A percentile compares a stretch with the other conserved stretches of the same genome.
Conservation (phyloP, 1,140 invertebrate genomes). For the Mactra quadrangularis region DNA sequence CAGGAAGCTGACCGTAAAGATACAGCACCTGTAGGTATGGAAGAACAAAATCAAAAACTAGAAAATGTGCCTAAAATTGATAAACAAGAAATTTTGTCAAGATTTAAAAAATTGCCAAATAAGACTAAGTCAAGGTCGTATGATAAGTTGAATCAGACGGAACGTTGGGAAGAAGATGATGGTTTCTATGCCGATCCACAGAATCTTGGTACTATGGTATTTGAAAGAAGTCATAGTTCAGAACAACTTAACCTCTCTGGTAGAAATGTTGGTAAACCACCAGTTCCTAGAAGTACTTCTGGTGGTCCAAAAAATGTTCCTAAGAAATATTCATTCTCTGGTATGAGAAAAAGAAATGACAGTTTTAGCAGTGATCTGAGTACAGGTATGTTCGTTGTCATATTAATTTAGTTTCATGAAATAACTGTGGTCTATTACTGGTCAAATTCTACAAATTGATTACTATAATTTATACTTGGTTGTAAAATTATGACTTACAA, state of each 20-base stretch:
- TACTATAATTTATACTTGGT: too few relatives aligned
- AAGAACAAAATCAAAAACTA: constrained; percentile 16
- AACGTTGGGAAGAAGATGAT: constrained; percentile 42
- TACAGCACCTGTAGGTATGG: constrained; percentile 43
- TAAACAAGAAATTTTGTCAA: neutral
- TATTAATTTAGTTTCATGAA: too few relatives aligned
- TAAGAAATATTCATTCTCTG: constrained; percentile 3
- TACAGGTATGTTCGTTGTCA: constrained; percentile 43
- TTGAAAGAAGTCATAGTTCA: constrained; percentile 58
- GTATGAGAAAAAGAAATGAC: constrained; percentile 50
- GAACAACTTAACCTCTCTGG: constrained; percentile 52
- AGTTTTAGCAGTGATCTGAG: constrained; percentile 57
- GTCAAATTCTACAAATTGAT: too few relatives aligned
- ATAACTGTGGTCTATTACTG: too few relatives aligned
- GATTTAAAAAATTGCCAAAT: constrained; percentile 27
- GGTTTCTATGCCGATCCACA: constrained; percentile 33
- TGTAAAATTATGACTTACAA: too few relatives aligned
- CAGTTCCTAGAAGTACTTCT: constrained; percentile 36
- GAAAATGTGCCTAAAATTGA: constrained; percentile 14
- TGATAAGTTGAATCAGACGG: constrained; percentile 43
- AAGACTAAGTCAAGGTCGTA: constrained; percentile 48
- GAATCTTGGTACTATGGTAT: constrained; percentile 51
- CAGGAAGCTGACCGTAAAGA: constrained; percentile 55
- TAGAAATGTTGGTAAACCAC: constrained; percentile 33
- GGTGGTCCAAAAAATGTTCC: constrained; percentile 3